Evolutionary conservation across 2,113 vertebrate species (phyloP).

Genomic region (Petaurus breviceps): DNA sequence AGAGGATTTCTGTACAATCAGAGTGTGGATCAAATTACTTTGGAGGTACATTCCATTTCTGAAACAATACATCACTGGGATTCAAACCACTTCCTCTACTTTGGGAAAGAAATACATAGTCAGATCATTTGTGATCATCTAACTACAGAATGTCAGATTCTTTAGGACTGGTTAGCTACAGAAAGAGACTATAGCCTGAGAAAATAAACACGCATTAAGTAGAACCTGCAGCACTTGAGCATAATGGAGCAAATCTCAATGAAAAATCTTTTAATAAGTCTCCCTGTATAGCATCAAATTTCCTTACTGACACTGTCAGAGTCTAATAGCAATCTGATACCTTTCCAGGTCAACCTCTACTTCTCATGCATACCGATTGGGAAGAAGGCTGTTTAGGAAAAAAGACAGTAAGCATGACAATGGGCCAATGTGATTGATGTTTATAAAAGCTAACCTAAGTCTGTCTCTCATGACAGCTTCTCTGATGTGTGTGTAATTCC

Average conservation of each 20-base stretch:
- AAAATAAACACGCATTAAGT: background rate
- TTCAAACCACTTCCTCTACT: background rate
- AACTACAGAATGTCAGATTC: background rate
- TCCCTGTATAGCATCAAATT: background rate
- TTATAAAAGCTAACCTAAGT: background rate
- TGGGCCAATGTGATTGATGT: background rate
- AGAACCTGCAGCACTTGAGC: background rate
- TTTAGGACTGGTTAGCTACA: background rate
- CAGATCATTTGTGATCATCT: background rate
- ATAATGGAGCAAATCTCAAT: background rate
- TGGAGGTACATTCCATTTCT: background rate
- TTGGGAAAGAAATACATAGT: background rate
- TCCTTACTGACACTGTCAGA: background rate
- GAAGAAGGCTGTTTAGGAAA: background rate
- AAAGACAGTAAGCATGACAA: background rate
- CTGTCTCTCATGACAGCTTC: background rate
- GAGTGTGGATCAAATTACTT: background rate
- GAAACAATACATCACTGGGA: background rate
- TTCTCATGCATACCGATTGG: background rate
- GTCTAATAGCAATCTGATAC: background rate
- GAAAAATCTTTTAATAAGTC: background rate
- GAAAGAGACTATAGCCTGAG: background rate
- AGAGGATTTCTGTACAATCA: background rate
- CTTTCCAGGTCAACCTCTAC: background rate
- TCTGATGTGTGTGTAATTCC: background rate